Conservation (phyloP, 2,797 vertebrate species). For the Brachyalestes nurse region DNA sequence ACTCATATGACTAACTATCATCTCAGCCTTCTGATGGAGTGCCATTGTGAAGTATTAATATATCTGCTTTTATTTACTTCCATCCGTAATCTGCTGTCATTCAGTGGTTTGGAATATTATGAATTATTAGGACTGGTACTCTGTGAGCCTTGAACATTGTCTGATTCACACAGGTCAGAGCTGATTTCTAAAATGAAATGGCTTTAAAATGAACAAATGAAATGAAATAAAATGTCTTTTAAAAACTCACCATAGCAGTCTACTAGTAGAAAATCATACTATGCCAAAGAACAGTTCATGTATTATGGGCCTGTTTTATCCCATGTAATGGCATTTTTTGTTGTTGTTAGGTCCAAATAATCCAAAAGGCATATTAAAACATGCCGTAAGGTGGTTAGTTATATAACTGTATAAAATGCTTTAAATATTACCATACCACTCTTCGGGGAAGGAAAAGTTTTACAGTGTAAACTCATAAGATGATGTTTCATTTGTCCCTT, state of each 20-base stretch:
- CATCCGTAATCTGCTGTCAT: background rate
- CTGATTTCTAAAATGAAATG: slow-evolving; percentile 1
- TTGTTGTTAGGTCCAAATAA: background rate
- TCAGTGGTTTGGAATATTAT: background rate
- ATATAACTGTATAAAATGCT: background rate
- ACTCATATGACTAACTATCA: background rate
- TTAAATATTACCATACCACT: background rate
- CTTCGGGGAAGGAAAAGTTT: background rate
- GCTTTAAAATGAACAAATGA: background rate
- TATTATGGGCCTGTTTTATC: background rate
- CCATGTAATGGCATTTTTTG: background rate
- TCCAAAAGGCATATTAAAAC: background rate
- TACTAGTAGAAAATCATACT: slow-evolving; percentile 44
- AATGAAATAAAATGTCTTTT: background rate
- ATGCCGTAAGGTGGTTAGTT: background rate
- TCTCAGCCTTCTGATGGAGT: background rate
- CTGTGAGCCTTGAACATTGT: background rate
- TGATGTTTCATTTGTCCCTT: background rate
- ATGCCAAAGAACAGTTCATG: slow-evolving; percentile 45
- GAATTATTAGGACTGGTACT: background rate
- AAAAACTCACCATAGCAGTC: background rate
- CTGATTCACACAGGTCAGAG: background rate
- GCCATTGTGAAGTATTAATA: background rate
- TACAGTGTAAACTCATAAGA: background rate
- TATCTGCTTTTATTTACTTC: slow-evolving; percentile 7